Evolutionary conservation across 2,797 vertebrate species (phyloP).

Genomic region (Lophius americanus): DNA sequence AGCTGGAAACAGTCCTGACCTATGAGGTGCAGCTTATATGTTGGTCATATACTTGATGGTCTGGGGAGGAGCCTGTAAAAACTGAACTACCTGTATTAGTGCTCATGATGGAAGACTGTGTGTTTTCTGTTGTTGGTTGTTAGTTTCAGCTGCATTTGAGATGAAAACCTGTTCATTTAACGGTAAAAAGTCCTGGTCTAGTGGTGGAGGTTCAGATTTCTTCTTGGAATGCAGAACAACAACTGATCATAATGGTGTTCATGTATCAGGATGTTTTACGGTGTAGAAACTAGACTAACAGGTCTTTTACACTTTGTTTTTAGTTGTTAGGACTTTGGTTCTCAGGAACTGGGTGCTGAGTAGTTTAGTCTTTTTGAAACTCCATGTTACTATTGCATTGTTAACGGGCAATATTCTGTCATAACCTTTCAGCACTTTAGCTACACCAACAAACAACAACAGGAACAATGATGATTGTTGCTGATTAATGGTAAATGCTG

Average conservation of each 20-base stretch:
- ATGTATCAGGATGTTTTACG: not conserved
- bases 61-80: not conserved
- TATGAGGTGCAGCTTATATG: too few species aligned
- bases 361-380: not conserved
- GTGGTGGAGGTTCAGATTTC: conserved; percentile 44
- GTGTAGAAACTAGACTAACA: not conserved
- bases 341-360: too few species aligned
- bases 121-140: conserved; percentile 41
- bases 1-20: too few species aligned
- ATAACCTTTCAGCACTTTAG: too few species aligned
- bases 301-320: too few species aligned
- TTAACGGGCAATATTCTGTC: too few species aligned
- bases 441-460: too few species aligned
- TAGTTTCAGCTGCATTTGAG: conserved; percentile 67
- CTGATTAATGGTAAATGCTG: too few species aligned
- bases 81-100: not conserved
- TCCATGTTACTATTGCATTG: too few species aligned
- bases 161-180: conserved; percentile 53
- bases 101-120: not conserved
- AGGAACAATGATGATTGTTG: too few species aligned
- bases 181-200: conserved; percentile 58
- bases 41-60: not conserved
- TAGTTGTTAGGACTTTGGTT: too few species aligned
- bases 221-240: not conserved
- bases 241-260: not conserved